Evolutionary conservation across 2,888 invertebrate genomes (phyloP).

Genomic region (Brachynemurus nebulosus): DNA sequence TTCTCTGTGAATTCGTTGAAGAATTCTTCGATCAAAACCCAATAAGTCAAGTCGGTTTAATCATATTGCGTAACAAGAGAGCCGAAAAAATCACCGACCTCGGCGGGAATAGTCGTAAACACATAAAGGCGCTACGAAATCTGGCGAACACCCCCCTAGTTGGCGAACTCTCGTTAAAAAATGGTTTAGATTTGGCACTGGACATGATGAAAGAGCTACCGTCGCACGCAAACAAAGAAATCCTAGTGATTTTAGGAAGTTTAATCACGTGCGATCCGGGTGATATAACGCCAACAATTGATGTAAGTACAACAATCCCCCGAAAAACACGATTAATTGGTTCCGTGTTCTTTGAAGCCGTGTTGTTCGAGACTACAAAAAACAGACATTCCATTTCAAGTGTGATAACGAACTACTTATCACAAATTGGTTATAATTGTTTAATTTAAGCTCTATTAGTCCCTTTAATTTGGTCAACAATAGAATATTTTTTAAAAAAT

Average conservation of each 20-base stretch:
- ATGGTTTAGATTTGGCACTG: conserved; percentile 78
- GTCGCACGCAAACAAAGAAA: conserved; percentile 87
- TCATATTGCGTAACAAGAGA: conserved; percentile 81
- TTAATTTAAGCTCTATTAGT: too few species aligned
- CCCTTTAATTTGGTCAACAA: too few species aligned
- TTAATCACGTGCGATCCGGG: conserved; percentile 95
- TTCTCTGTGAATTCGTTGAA: conserved; percentile 84
- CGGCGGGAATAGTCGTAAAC: conserved; percentile 73
- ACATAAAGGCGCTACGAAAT: conserved; percentile 53
- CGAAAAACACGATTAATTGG: too few species aligned
- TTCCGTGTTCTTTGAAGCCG: too few species aligned
- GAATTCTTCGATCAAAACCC: conserved; percentile 99
- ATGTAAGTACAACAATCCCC: conserved; percentile 38
- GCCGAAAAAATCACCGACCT: conserved; percentile 87
- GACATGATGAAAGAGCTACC: conserved; percentile 79
- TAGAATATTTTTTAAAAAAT: too few species aligned
- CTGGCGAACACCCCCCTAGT: conserved; percentile 51
- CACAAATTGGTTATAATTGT: too few species aligned
- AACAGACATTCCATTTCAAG: too few species aligned
- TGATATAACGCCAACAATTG: conserved; percentile 74
- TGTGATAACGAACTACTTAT: too few species aligned
- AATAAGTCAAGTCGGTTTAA: conserved; percentile 89
- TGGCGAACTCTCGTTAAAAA: conserved; percentile 95
- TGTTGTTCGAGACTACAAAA: too few species aligned
- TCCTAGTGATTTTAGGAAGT: conserved; percentile 83